These are phyloP conservation scores for Peucedramus taeniatus DNA, from an alignment of 2,113 vertebrate species.

Conservation along the genomic window DNA sequence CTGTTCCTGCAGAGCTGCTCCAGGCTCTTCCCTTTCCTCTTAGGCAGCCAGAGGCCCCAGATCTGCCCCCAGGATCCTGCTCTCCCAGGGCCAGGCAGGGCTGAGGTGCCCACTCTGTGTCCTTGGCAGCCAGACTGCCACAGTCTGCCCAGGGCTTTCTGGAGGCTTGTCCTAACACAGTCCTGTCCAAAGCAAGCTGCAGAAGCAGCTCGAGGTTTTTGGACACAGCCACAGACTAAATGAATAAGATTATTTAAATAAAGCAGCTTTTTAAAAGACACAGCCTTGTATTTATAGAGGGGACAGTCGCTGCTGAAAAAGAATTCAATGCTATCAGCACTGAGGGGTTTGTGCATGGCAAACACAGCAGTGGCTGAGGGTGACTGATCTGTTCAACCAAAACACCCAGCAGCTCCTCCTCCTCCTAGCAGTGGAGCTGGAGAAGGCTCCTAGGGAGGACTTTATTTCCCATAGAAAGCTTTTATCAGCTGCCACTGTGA, in stretches of 20 bases:
- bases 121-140: neutral
- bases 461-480: neutral
- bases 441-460: neutral
- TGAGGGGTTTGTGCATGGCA: neutral
- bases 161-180: neutral
- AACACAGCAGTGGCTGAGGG: neutral
- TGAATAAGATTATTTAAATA: neutral
- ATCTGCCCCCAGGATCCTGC: fast-evolving
- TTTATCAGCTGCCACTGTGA: neutral
- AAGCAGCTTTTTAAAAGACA: neutral
- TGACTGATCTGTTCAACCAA: neutral
- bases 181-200: neutral
- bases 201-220: neutral
- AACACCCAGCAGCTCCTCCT: neutral
- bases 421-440: neutral
- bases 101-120: neutral
- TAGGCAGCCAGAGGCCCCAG: fast-evolving
- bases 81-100: neutral
- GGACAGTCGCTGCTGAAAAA: fast-evolving
- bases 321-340: fast-evolving
- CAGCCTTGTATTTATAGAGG: neutral
- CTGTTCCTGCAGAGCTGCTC: neutral
- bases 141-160: neutral
- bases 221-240: neutral
- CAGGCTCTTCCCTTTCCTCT: fast-evolving